Evolutionary conservation across 2,113 vertebrate genomes (phyloP).

Genomic region (Anoplopoma fimbria): DNA sequence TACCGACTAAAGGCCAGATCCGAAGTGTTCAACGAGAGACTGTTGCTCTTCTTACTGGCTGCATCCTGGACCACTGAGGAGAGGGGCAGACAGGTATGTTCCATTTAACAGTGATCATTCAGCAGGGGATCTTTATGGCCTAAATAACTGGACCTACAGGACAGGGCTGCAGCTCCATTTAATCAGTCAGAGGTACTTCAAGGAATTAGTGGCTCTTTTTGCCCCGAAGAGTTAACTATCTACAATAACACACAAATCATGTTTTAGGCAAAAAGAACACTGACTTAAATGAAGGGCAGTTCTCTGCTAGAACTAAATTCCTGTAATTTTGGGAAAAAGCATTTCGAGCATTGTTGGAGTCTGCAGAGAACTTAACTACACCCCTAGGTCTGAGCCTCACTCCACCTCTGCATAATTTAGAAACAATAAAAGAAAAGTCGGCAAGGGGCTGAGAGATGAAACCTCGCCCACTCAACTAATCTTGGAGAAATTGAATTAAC

Average conservation of each 20-base stretch:
- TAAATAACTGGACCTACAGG: neutral
- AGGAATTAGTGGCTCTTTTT: neutral
- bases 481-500: neutral
- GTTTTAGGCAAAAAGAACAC: neutral
- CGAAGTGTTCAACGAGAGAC: slow-evolving; percentile 53
- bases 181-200: neutral
- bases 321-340: neutral
- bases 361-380: neutral
- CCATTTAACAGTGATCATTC: neutral
- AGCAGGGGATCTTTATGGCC: neutral
- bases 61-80: slow-evolving; percentile 67
- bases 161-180: neutral
- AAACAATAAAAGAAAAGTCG: neutral
- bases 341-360: neutral
- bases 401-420: neutral
- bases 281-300: neutral
- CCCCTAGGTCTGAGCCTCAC: neutral
- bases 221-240: neutral
- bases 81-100: neutral
- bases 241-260: neutral
- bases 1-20: slow-evolving; percentile 72
- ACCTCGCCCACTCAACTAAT: too few relatives aligned
- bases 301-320: neutral
- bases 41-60: slow-evolving; percentile 54
- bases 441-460: too few relatives aligned